Conservation (phyloP, 2,113 vertebrate genomes). For the Callocephalon fimbriatum region DNA sequence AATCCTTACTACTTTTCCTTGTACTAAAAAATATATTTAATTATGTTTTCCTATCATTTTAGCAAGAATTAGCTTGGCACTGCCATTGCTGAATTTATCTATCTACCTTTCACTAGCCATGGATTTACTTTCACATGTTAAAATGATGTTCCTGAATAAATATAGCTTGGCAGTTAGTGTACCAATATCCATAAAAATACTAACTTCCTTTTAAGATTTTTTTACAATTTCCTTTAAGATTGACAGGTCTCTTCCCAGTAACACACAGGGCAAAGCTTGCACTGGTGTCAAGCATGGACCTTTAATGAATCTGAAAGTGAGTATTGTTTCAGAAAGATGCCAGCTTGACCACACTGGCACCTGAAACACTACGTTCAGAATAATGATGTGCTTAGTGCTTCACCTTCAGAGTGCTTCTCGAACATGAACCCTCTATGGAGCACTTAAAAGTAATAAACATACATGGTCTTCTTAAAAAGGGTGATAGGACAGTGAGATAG, state of each 20-base stretch:
- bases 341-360: neutral
- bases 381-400: neutral
- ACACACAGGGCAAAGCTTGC: neutral
- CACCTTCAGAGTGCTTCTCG: neutral
- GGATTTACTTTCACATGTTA: neutral
- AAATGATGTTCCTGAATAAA: neutral
- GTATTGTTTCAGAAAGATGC: neutral
- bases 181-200: neutral
- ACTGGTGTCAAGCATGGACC: neutral
- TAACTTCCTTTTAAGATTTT: no score
- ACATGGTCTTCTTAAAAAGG: neutral
- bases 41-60: neutral
- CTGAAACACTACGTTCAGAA: neutral
- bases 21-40: neutral
- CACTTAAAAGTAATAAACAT: neutral
- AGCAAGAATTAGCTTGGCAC: neutral
- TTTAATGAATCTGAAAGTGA: neutral
- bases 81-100: neutral
- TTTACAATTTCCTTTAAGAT: neutral
- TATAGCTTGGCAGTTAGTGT: accelerated
- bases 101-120: neutral
- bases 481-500: neutral
- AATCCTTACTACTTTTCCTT: neutral
- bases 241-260: neutral
- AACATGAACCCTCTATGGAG: neutral